These are phyloP conservation scores for Macrostomum lignano DNA, from an alignment of 1,140 invertebrate genomes.

Conservation along the genomic window DNA sequence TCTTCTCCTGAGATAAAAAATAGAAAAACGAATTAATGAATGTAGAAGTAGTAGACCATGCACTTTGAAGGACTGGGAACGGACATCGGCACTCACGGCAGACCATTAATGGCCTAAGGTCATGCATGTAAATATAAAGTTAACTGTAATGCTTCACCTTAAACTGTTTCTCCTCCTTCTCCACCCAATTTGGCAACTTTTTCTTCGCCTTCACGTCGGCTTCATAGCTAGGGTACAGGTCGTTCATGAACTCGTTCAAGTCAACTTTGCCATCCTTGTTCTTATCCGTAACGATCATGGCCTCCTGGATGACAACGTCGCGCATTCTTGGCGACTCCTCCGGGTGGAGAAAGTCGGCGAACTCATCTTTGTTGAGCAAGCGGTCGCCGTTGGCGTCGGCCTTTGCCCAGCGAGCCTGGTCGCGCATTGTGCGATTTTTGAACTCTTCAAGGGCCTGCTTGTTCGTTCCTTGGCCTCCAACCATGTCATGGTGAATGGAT, in stretches of 20 bases:
- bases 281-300: constrained; percentile 85
- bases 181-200: constrained; percentile 84
- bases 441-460: constrained; percentile 41
- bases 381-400: constrained; percentile 19
- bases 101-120: too few relatives aligned
- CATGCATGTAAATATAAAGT: too few relatives aligned
- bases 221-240: neutral
- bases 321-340: constrained; percentile 72
- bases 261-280: constrained; percentile 53
- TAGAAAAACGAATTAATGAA: too few relatives aligned
- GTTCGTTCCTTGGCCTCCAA: constrained; percentile 28
- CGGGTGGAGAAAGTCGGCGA: constrained; percentile 67
- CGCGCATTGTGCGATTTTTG: constrained; percentile 30
- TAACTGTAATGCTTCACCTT: constrained; percentile 9
- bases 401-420: constrained; percentile 17
- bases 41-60: too few relatives aligned
- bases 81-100: too few relatives aligned
- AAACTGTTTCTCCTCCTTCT: constrained; percentile 69
- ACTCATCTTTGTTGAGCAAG: constrained; percentile 42
- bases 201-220: constrained; percentile 36
- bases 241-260: constrained; percentile 35
- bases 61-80: too few relatives aligned
- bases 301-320: constrained; percentile 64
- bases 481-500: neutral
- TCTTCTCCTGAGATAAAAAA: too few relatives aligned